phyloP scores from a whole-genome alignment of 1,140 invertebrate species.

The Nomia melanderi region DNA sequence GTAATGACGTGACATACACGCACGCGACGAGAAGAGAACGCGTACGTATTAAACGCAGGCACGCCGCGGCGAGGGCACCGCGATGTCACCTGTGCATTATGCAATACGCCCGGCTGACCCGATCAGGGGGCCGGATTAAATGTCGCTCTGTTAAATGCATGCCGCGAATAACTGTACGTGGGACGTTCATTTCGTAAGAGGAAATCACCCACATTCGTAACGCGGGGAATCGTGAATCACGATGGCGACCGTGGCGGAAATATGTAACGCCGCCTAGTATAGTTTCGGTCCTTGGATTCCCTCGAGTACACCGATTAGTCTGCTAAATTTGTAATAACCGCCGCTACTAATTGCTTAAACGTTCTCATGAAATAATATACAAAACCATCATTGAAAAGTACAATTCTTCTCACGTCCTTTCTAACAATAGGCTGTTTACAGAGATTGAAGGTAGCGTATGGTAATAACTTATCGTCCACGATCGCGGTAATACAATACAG shows the following conservation, averaged over 20 bases:
- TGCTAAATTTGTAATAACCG: too few relatives aligned
- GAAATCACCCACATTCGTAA: conserved; percentile 39
- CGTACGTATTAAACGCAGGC: conserved; percentile 52
- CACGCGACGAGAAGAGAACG: conserved; percentile 42
- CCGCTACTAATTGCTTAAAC: too few relatives aligned
- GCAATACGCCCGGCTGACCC: conserved; percentile 44
- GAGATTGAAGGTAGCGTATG: too few relatives aligned
- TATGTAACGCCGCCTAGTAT: conserved; percentile 15
- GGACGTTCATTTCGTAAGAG: conserved; percentile 49
- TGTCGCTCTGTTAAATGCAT: conserved; percentile 54
- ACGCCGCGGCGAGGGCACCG: conserved; percentile 48
- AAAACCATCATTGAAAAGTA: too few relatives aligned
- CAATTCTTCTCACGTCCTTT: too few relatives aligned
- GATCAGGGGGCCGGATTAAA: conserved; percentile 50
- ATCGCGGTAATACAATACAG: neutral
- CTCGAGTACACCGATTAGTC: neutral
- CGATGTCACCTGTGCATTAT: conserved; percentile 61
- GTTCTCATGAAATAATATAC: too few relatives aligned
- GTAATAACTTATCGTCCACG: too few relatives aligned
- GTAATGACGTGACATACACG: conserved; percentile 64
- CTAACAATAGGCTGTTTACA: too few relatives aligned
- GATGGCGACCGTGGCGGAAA: neutral
- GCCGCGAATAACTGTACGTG: conserved; percentile 45
- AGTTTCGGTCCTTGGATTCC: neutral
- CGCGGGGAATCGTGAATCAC: conserved; percentile 21